Evolutionary conservation across 2,797 vertebrate species (phyloP).

Genomic region (Lepus townsendii): DNA sequence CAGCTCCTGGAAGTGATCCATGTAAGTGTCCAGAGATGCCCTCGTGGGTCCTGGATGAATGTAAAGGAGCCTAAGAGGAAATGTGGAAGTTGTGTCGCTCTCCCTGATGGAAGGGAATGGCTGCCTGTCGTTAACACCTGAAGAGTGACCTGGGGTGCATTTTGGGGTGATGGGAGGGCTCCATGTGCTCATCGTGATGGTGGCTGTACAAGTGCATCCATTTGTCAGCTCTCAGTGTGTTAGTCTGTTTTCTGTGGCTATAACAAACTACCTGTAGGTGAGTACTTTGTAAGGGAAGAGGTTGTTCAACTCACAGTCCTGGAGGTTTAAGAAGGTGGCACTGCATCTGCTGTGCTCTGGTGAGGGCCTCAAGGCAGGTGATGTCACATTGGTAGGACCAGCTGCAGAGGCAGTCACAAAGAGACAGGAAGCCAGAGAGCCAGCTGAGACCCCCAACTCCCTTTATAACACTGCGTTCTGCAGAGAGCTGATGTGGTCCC

Average conservation of each 20-base stretch:
- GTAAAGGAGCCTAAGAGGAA: background rate
- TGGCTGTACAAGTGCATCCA: background rate
- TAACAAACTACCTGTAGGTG: background rate
- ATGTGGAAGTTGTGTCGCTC: background rate
- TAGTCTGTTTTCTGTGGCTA: background rate
- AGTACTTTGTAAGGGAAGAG: background rate
- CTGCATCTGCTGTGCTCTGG: background rate
- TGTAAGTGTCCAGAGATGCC: fast-evolving
- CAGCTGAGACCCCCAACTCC: background rate
- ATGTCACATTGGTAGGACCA: background rate
- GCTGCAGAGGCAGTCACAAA: background rate
- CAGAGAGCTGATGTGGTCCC: background rate
- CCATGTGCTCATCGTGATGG: background rate
- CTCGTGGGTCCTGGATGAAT: background rate
- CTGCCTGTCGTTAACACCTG: background rate
- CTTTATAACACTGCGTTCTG: background rate
- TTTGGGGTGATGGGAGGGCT: background rate
- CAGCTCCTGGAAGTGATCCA: background rate
- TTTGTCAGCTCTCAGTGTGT: background rate
- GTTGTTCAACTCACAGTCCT: background rate
- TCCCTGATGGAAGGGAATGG: background rate
- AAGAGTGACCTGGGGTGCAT: background rate
- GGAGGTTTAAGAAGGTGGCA: background rate
- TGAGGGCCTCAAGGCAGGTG: background rate
- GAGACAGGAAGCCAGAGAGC: background rate